These are phyloP conservation scores for Mactromeris polynyma DNA, from an alignment of 2,888 invertebrate species.

Conservation along the genomic window DNA sequence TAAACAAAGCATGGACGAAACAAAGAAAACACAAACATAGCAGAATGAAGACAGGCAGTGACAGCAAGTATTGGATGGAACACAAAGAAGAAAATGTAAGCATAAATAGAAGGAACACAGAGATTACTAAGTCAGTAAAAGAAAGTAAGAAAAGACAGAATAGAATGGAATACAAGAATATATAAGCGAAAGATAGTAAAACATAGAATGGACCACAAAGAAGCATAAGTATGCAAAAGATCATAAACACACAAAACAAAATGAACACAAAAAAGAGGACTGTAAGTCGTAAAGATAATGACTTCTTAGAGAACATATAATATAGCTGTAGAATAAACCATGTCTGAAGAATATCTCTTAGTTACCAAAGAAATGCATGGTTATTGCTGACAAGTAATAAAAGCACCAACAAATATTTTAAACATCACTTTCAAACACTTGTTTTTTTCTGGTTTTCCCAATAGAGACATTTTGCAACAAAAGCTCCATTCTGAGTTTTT, in stretches of 20 bases:
- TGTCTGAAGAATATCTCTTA: no score
- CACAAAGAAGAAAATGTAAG: no score
- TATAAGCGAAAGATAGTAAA: not conserved
- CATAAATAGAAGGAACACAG: not conserved
- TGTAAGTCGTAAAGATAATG: not conserved
- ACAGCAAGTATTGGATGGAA: not conserved
- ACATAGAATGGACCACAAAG: not conserved
- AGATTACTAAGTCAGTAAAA: not conserved
- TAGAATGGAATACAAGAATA: no score
- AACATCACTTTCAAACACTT: conserved; percentile 72
- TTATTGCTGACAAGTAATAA: not conserved
- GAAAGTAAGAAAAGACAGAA: not conserved
- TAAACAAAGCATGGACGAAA: not conserved
- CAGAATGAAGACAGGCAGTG: not conserved
- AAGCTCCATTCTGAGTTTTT: conserved; percentile 73
- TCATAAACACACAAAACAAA: not conserved
- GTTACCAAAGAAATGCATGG: not conserved
- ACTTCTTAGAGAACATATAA: not conserved
- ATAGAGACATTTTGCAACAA: conserved; percentile 66
- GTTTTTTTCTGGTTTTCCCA: conserved; percentile 65
- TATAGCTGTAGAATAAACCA: no score
- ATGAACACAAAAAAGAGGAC: not conserved
- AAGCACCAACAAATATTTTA: conserved; percentile 38
- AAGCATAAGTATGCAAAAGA: not conserved
- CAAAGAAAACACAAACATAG: not conserved